phyloP scores from a whole-genome alignment of 2,113 vertebrate species.

The Callospermophilus lateralis region DNA sequence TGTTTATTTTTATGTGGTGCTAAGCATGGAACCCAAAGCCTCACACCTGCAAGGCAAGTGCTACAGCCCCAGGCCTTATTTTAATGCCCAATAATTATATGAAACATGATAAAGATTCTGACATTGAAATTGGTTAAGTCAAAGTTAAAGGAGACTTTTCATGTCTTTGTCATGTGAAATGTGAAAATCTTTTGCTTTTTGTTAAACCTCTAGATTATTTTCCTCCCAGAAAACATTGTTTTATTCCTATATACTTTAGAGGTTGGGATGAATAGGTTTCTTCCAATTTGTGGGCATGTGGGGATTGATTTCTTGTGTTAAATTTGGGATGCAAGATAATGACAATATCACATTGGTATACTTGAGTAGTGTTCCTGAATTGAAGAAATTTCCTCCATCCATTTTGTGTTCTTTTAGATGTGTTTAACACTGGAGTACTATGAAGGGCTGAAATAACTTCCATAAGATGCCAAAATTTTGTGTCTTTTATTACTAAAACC shows the following conservation, averaged over 20 bases:
- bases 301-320: background rate
- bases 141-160: background rate
- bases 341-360: background rate
- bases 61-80: background rate
- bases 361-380: background rate
- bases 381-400: background rate
- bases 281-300: background rate
- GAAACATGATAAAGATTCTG: background rate
- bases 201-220: background rate
- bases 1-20: no score
- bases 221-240: background rate
- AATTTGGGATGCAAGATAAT: background rate
- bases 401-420: background rate
- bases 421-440: background rate
- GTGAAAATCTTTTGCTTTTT: slow-evolving; percentile 5
- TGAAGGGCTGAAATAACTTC: background rate
- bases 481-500: background rate
- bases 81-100: background rate
- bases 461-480: background rate
- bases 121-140: background rate
- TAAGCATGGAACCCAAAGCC: no score
- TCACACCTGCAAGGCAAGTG: no score
- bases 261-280: background rate
- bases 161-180: slow-evolving; percentile 1
- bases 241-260: background rate